Base-by-base conservation (phyloP, 2,888 invertebrate genomes). In the Clitarchus hookeri region DNA sequence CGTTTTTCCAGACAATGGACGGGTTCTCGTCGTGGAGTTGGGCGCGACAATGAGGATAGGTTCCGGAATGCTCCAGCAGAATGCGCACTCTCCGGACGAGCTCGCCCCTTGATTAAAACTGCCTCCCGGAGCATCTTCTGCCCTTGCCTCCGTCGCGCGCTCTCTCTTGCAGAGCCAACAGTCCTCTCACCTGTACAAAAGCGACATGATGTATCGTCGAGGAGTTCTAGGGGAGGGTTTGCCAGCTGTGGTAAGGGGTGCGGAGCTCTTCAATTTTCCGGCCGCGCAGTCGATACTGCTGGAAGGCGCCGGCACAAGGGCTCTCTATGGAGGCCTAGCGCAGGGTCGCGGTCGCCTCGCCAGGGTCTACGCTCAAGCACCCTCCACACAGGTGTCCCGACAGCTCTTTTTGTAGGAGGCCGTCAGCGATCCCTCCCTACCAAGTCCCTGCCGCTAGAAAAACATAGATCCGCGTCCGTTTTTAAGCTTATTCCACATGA, bases 181-280 rank as follows among this genome's bases (percentile, higher is more conserved):
- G 65, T n/a, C 8, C n/a, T 19, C 23, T 65, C 65, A 65, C 65
- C 65, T 65, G 65, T n/a, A 65, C 65, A 65, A 65, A 65, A 65
- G 65, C 65, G 65, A 65, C 65, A n/a, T 65, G 65, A 65, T 65
- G 65, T n/a, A 65, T 65, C 65, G n/a, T n/a, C 8, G 65, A 65
- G 65, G 65, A 65, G n/a, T 0, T 23, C 19, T 2, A 16, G 48
- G 48, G 48, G 48, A 12, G 53, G 53, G 53, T 53, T 53, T 36
- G 36, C 2, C 36, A 36, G 36, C 36, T 36, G 36, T 1, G 53
- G 53, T 53, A 12, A 65, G 65, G 65, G 65, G 23, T 65, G 19
- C 65, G 65, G 65, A n/a, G 65, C 65, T 65, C 65, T 65, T 65
- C 65, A 65, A 65, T 65, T 65, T 65, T 65, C 65, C n/a, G 8